These are phyloP conservation scores for Rhincodon typus DNA, from an alignment of 2,797 vertebrate species.

Conservation along the genomic window DNA sequence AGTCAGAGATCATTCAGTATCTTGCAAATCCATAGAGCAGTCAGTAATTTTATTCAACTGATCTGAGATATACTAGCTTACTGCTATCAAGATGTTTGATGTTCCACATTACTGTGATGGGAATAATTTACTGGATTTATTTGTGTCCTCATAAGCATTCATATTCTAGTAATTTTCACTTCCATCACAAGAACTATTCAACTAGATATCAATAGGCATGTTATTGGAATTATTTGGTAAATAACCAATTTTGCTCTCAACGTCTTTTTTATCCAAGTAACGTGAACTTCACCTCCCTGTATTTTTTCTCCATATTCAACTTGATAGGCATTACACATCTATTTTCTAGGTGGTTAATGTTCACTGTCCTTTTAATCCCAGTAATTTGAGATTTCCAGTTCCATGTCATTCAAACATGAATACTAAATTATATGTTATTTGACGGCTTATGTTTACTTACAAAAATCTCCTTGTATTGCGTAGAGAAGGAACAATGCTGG, in stretches of 20 bases:
- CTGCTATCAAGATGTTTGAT: not conserved
- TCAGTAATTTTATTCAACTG: not conserved
- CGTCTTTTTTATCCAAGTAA: not conserved
- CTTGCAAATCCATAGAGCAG: not conserved
- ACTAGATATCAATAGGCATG: not conserved
- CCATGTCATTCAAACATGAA: constrained; percentile 26
- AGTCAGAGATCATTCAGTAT: not conserved
- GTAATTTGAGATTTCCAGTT: constrained; percentile 11
- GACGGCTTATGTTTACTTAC: constrained; percentile 7
- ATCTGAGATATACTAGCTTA: not conserved
- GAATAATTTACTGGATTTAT: not conserved
- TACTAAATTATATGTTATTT: constrained; percentile 31
- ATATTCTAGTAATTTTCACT: not conserved
- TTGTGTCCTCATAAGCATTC: not conserved
- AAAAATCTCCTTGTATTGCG: not conserved
- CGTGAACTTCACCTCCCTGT: not conserved
- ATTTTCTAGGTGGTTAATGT: not conserved
- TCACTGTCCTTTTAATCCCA: not conserved
- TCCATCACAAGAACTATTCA: not conserved
- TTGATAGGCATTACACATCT: not conserved
- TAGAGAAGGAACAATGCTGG: not conserved
- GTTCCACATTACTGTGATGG: too few species aligned
- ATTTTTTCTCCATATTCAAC: not conserved
- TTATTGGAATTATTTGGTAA: not conserved
- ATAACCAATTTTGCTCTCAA: not conserved